phyloP scores from a whole-genome alignment of 2,888 invertebrate genomes.

The Tridacna gigas region DNA sequence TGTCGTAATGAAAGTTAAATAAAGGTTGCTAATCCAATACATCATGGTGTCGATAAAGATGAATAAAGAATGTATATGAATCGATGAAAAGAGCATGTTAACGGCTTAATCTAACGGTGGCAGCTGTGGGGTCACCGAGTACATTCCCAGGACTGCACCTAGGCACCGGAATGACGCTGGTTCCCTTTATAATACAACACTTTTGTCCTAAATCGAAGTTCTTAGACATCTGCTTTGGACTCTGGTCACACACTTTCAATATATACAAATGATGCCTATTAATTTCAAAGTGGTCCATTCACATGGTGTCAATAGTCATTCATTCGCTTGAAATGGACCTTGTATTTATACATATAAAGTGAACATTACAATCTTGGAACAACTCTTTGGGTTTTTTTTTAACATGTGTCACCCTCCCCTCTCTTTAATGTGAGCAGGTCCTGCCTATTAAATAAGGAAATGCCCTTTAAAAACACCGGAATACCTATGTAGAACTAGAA shows the following conservation, averaged over 20 bases:
- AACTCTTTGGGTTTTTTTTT: no score
- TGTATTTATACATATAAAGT: neutral
- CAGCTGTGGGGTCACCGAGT: slow-evolving; percentile 56
- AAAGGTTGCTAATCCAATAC: slow-evolving; percentile 26
- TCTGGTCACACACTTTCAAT: slow-evolving; percentile 32
- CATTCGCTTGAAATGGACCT: neutral
- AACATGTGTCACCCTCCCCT: no score
- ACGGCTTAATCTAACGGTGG: slow-evolving; percentile 45
- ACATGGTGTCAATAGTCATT: neutral
- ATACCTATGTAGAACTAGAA: no score
- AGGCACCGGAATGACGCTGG: slow-evolving; percentile 42
- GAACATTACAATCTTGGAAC: no score
- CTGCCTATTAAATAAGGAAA: no score
- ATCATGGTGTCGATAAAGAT: slow-evolving; percentile 3
- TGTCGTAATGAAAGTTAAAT: slow-evolving; percentile 28
- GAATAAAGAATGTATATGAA: slow-evolving; percentile 26
- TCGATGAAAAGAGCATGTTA: slow-evolving; percentile 48
- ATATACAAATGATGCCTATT: slow-evolving; percentile 57
- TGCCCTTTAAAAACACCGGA: no score
- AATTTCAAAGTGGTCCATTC: slow-evolving; percentile 39
- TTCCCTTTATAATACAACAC: neutral
- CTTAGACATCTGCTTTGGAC: neutral
- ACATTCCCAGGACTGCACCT: slow-evolving; percentile 34
- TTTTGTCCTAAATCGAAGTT: neutral
- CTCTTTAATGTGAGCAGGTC: no score